A percentile compares a stretch with the other conserved stretches of the same genome.
Evolutionary conservation across 1,140 invertebrate species (phyloP).

Genomic region (Sycobia sp.): DNA sequence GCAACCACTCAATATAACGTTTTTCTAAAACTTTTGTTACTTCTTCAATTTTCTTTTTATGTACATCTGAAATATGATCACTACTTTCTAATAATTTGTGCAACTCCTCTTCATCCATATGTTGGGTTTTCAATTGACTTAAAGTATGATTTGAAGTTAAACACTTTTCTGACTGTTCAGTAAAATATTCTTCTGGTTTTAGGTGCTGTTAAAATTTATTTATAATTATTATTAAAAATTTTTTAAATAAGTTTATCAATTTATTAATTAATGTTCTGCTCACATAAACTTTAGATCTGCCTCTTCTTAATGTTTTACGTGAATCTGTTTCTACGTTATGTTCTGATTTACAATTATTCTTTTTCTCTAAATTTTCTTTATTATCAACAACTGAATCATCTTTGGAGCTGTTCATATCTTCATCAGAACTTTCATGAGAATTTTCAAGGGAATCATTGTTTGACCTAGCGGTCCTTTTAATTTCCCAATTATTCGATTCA

Average conservation of each 20-base stretch:
- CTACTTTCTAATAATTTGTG: constrained; percentile 65
- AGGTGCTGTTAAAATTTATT: constrained; percentile 48
- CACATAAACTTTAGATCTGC: constrained; percentile 41
- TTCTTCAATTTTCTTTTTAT: constrained; percentile 62
- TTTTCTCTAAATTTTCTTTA: constrained; percentile 15
- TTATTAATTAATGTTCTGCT: constrained; percentile 24
- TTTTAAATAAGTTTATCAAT: constrained; percentile 4
- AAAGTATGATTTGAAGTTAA: constrained; percentile 84
- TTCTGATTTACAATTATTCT: constrained; percentile 17
- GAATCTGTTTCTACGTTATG: constrained; percentile 6
- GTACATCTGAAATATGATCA: constrained; percentile 62
- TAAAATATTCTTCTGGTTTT: constrained; percentile 54
- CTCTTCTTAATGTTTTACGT: neutral
- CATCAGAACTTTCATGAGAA: neutral
- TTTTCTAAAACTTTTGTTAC: neutral
- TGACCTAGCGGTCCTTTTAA: too few relatives aligned
- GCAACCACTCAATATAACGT: constrained; percentile 45
- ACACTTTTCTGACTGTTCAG: constrained; percentile 55
- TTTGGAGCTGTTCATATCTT: neutral
- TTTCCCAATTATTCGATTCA: too few relatives aligned
- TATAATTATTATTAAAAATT: constrained; percentile 41
- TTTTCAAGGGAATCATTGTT: neutral
- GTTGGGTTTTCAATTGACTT: constrained; percentile 74
- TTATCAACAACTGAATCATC: neutral
- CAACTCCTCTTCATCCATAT: constrained; percentile 71